These are phyloP conservation scores for Etia nguti DNA, from an alignment of 2,113 vertebrate species.

Conservation along the genomic window DNA sequence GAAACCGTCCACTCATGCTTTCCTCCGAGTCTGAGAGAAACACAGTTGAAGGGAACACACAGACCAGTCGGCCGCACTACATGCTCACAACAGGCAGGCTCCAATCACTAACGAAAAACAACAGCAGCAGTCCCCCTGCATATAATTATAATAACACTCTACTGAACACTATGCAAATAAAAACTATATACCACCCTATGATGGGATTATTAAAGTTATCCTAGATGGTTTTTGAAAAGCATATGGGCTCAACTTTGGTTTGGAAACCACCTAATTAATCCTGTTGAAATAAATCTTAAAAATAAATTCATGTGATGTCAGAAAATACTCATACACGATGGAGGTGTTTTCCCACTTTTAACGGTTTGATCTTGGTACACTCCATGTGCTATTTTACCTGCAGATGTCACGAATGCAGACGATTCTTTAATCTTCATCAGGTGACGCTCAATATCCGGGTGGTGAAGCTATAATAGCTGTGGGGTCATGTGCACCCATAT, in stretches of 20 bases:
- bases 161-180: background rate
- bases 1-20: slow-evolving; percentile 77
- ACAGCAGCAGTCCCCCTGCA: slow-evolving; percentile 5
- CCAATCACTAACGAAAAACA: slow-evolving; percentile 21
- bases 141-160: background rate
- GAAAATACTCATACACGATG: background rate
- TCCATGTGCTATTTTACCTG: background rate
- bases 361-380: background rate
- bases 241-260: background rate
- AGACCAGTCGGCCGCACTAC: slow-evolving; percentile 58
- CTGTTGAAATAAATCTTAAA: background rate
- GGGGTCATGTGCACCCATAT: background rate
- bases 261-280: background rate
- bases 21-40: slow-evolving; percentile 75
- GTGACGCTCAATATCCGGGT: background rate
- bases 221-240: background rate
- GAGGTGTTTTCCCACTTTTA: background rate
- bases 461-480: background rate
- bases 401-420: background rate
- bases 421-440: background rate
- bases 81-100: slow-evolving; percentile 55
- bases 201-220: background rate
- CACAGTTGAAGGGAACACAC: slow-evolving; percentile 63
- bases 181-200: background rate
- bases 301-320: background rate